Evolutionary conservation across 2,797 vertebrate species (phyloP), one percentile per base, ranked within the genome.

Genomic region (Babyrousa celebensis): DNA sequence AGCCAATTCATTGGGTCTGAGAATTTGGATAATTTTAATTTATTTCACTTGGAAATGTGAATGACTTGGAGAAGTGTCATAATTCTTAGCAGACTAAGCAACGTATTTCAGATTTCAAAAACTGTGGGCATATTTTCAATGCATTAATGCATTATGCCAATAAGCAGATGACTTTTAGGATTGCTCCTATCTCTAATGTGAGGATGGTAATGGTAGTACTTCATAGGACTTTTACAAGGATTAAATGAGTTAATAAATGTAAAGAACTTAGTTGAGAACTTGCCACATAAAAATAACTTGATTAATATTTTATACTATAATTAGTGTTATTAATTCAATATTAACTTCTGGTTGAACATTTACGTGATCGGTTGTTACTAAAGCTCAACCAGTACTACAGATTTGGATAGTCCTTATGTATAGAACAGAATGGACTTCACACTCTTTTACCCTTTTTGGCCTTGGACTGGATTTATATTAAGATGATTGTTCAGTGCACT

Each of bases 221-320:
- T 71, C 11, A 56, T 27, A 58, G 27, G 8, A 29, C 15, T 65
- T 89, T 54, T 80, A n/a, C 36, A 67, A 74, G 43, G 4, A 56
- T 72, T 71, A 85, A 85, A 58, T 56, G 12, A 85, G 14, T 71
- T 63, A 78, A 82, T 67, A 67, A 52, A 80, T 79, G 6, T 52
- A 86, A 74, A 36, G 20, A 12, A 63, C 14, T 72, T 79, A 52
- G n/a, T 79, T 72, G 58, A 17, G 4, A 48, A 48, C 43, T 48
- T 48, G 43, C 9, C 43, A 48, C 43, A 48, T 48, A 58, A 70
- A 70, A 75, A 62, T 21, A 60, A n/a, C 58, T 56, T 79, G 15
- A 62, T 87, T 20, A 87, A 25, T 87, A 60, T 75, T 82, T 93
- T 79, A 29, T 85, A 67, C 23, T 62, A 32, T 43, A 60, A 72